Evolutionary conservation across 2,888 invertebrate species (phyloP).

Genomic region (Cryptocephalus primarius): DNA sequence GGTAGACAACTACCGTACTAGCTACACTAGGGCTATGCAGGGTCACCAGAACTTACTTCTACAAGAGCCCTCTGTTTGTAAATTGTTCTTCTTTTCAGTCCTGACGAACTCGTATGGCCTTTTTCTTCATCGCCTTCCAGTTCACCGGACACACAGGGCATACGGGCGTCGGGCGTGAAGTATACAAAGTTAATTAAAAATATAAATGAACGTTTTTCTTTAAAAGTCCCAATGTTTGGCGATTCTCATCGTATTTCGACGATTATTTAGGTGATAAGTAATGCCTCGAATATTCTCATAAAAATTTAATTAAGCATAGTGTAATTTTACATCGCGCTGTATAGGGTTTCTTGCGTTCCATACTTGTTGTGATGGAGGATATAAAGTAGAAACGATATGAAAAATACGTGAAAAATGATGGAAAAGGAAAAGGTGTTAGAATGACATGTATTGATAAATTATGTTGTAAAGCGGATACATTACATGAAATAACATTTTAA

Average conservation of each 20-base stretch:
- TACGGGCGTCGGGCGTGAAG: too few species aligned
- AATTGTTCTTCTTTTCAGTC: slow-evolving; percentile 6
- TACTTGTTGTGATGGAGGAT: too few species aligned
- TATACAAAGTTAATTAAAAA: too few species aligned
- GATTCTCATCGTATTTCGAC: too few species aligned
- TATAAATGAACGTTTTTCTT: too few species aligned
- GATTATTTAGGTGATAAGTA: too few species aligned
- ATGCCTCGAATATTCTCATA: too few species aligned
- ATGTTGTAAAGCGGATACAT: slow-evolving; percentile 16
- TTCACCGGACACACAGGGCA: too few species aligned
- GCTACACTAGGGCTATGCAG: slow-evolving; percentile 11
- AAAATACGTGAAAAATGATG: slow-evolving; percentile 13
- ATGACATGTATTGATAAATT: slow-evolving; percentile 21
- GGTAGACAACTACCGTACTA: slow-evolving; percentile 17
- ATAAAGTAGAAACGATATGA: slow-evolving; percentile 6
- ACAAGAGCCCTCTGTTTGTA: slow-evolving; percentile 9
- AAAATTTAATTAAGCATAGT: too few species aligned
- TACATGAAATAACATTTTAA: slow-evolving; percentile 18
- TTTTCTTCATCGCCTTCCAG: background rate
- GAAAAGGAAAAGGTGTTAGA: slow-evolving; percentile 15
- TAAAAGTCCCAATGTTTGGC: too few species aligned
- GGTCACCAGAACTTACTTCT: slow-evolving; percentile 4
- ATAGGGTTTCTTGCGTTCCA: too few species aligned
- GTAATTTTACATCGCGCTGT: too few species aligned
- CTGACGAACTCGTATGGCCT: background rate